Evolutionary conservation across 2,113 vertebrate species (phyloP).

Genomic region (Takifugu bimaculatus): DNA sequence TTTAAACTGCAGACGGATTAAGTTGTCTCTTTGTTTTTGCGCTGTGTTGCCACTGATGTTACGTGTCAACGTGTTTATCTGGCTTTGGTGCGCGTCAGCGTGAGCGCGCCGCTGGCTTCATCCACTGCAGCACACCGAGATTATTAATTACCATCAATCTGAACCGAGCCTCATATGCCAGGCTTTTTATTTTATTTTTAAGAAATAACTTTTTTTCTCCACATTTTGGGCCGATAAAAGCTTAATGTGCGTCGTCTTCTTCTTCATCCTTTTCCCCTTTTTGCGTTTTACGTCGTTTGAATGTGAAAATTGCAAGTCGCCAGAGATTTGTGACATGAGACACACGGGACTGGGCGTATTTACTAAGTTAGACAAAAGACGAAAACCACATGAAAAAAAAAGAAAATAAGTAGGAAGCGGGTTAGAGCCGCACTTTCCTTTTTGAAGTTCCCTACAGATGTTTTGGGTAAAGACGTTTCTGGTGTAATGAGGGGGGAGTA

Average conservation of each 20-base stretch:
- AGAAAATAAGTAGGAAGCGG: constrained; percentile 77
- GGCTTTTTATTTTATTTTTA: too few species aligned
- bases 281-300: constrained; percentile 52
- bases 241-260: constrained; percentile 29
- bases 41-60: constrained; percentile 7
- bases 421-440: constrained; percentile 72
- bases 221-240: constrained; percentile 22
- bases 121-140: background rate
- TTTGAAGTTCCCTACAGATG: constrained; percentile 79
- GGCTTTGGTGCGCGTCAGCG: background rate
- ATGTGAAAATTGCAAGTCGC: constrained; percentile 60
- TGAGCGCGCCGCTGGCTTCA: background rate
- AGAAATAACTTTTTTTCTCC: too few species aligned
- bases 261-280: constrained; percentile 9
- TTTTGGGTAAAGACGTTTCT: constrained; percentile 79
- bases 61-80: constrained; percentile 34
- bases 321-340: constrained; percentile 65
- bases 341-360: constrained; percentile 61
- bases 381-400: constrained; percentile 80
- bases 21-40: constrained; percentile 8
- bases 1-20: constrained; percentile 7
- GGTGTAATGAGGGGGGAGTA: constrained; percentile 64
- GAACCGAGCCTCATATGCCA: background rate
- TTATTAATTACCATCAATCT: background rate
- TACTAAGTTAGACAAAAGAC: constrained; percentile 77